These are phyloP conservation scores for Philereme vetulata DNA, from an alignment of 2,888 invertebrate genomes.

Conservation along the genomic window DNA sequence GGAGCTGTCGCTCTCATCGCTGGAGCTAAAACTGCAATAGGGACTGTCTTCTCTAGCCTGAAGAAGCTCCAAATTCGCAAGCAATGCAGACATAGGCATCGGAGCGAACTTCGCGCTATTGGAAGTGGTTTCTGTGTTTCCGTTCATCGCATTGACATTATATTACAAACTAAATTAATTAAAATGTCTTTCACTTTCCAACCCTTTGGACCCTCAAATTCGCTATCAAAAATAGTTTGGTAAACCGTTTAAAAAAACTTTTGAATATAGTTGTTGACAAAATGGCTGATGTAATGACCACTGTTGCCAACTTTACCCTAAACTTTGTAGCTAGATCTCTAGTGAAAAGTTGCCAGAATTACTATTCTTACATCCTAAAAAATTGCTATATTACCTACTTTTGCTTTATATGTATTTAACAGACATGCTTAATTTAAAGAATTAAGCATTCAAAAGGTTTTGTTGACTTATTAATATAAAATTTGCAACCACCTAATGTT, in stretches of 20 bases:
- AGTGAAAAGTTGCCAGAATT: too few relatives aligned
- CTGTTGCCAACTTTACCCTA: too few relatives aligned
- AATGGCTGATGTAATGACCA: too few relatives aligned
- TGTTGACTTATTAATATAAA: too few relatives aligned
- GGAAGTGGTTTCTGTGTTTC: slow-evolving; percentile 67
- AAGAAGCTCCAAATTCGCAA: slow-evolving; percentile 69
- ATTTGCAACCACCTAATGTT: too few relatives aligned
- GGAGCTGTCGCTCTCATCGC: slow-evolving; percentile 69
- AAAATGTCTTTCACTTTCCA: not conserved
- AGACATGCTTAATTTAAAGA: too few relatives aligned
- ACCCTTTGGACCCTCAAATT: slow-evolving; percentile 1
- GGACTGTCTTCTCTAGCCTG: slow-evolving; percentile 56
- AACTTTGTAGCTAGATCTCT: too few relatives aligned
- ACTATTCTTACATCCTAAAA: too few relatives aligned
- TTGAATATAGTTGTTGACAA: slow-evolving; percentile 6
- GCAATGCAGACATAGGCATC: slow-evolving; percentile 75
- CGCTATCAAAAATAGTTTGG: not conserved
- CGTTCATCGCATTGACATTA: slow-evolving; percentile 54
- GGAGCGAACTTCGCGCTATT: slow-evolving; percentile 75
- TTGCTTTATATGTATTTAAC: too few relatives aligned
- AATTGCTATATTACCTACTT: too few relatives aligned
- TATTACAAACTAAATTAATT: slow-evolving; percentile 10
- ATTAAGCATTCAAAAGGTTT: too few relatives aligned
- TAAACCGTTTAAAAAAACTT: slow-evolving; percentile 14
- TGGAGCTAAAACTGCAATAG: slow-evolving; percentile 61